Conservation (phyloP, 2,113 vertebrate genomes). For the Brachyhypopomus gauderio region DNA sequence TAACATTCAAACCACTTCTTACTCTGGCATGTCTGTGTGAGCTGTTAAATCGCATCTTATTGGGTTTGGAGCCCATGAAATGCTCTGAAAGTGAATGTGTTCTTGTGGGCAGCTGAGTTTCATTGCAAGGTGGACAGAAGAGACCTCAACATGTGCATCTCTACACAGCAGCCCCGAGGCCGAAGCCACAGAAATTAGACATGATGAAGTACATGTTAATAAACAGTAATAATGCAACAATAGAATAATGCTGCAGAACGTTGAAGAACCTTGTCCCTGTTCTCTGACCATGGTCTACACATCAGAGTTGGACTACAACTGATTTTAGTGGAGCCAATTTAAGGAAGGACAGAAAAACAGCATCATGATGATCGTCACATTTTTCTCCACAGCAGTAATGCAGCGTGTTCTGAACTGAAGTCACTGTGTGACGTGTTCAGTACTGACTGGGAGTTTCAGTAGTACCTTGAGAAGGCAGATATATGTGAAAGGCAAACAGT, state of each 20-base stretch:
- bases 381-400: too few species aligned
- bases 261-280: too few species aligned
- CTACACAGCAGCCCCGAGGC: too few species aligned
- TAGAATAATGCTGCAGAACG: too few species aligned
- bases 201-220: neutral
- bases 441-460: neutral
- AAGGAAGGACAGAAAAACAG: too few species aligned
- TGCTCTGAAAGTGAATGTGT: slow-evolving; percentile 27
- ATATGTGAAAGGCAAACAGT: neutral
- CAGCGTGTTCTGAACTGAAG: too few species aligned
- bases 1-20: slow-evolving; percentile 45
- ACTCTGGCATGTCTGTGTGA: slow-evolving; percentile 47
- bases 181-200: slow-evolving; percentile 22
- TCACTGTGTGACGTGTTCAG: too few species aligned
- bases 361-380: too few species aligned
- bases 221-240: too few species aligned
- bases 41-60: slow-evolving; percentile 45
- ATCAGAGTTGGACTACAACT: too few species aligned
- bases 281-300: too few species aligned
- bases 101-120: slow-evolving; percentile 38
- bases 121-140: slow-evolving; percentile 31
- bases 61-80: slow-evolving; percentile 38
- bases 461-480: neutral
- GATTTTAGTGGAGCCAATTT: too few species aligned
- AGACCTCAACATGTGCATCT: neutral